Percentiles rank a stretch among this genome's conserved stretches.
Conservation (phyloP, 1,140 invertebrate genomes). For the Yoshiicerus persimilis region DNA sequence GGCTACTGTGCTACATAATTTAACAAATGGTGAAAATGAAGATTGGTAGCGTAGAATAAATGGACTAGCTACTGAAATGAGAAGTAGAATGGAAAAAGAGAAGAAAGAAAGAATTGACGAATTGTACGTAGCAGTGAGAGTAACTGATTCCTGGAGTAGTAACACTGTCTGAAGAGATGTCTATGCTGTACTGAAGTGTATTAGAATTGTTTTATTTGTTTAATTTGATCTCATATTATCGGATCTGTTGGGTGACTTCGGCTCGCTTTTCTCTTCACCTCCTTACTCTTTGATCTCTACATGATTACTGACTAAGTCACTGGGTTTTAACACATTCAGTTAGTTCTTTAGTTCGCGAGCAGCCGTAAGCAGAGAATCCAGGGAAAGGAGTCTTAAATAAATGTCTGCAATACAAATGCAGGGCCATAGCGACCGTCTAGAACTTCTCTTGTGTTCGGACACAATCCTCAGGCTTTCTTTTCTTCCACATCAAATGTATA, state of each 20-base stretch:
- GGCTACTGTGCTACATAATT: no score
- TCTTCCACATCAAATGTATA: no score
- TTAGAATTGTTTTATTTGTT: neutral
- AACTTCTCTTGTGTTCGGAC: neutral
- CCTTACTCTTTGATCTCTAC: neutral
- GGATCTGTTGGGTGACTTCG: neutral
- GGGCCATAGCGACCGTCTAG: neutral
- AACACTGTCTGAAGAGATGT: no score
- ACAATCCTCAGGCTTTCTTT: no score
- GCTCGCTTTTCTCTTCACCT: neutral
- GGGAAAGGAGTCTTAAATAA: neutral
- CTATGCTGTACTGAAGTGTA: neutral
- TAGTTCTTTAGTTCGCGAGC: neutral
- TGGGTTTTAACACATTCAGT: neutral
- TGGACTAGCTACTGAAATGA: no score
- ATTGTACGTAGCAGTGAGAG: no score
- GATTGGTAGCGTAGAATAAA: no score
- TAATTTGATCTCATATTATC: neutral
- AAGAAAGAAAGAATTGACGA: no score
- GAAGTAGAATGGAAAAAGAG: no score
- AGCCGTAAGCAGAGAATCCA: neutral
- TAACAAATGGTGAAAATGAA: no score
- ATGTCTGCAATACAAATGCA: neutral
- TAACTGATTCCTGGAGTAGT: no score
- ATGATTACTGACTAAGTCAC: neutral